Percentiles rank a stretch among this genome's conserved stretches.
phyloP scores from a whole-genome alignment of 2,888 invertebrate genomes.

The Cryptosula pallasiana region DNA sequence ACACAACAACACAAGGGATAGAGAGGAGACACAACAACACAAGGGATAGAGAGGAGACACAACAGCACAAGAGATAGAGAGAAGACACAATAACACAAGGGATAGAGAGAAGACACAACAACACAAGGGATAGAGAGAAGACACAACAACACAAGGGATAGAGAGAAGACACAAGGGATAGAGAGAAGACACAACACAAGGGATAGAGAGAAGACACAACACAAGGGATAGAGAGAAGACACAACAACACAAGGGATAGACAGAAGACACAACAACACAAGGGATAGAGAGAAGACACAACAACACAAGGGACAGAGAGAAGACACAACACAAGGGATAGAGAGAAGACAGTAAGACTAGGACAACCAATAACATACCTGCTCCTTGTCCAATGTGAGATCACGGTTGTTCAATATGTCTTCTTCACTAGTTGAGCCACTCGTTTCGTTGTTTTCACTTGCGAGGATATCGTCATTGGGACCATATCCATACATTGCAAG shows the following conservation, averaged over 20 bases:
- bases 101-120: neutral
- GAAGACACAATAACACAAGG: too few species aligned
- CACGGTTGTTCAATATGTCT: slow-evolving; percentile 53
- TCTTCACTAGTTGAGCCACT: slow-evolving; percentile 43
- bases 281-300: neutral
- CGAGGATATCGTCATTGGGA: neutral
- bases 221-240: neutral
- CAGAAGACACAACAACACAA: neutral
- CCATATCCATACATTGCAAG: slow-evolving; percentile 78
- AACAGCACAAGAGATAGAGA: too few species aligned
- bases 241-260: neutral
- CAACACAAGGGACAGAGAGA: neutral
- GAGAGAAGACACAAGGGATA: neutral
- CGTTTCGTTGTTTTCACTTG: neutral
- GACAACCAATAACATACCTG: slow-evolving; percentile 34
- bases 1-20: neutral
- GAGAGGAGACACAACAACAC: neutral
- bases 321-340: neutral
- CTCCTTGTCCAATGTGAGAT: slow-evolving; percentile 53
- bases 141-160: neutral
- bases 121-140: neutral
- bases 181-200: too few species aligned
- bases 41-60: neutral
- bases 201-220: neutral
- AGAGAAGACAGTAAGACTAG: neutral